phyloP scores from a whole-genome alignment of 2,888 invertebrate genomes.

The Drosophila antonietae region DNA sequence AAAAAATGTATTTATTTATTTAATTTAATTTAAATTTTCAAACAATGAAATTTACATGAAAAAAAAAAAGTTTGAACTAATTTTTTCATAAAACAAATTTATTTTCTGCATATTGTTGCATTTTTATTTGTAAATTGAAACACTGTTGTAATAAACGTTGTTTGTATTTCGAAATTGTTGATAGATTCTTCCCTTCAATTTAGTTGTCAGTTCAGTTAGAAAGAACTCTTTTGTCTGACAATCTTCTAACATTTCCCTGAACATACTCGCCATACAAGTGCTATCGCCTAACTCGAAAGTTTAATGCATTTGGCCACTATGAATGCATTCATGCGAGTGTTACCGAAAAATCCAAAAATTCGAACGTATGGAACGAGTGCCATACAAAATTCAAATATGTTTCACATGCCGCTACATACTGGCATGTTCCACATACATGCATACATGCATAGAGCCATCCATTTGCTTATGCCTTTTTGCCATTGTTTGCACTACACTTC shows the following conservation, averaged over 20 bases:
- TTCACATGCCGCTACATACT: constrained; percentile 40
- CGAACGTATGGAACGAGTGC: constrained; percentile 9
- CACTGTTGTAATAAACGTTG: no score
- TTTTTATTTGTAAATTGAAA: no score
- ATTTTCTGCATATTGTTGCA: no score
- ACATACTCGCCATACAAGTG: constrained; percentile 5
- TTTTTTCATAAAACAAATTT: no score
- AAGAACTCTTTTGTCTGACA: neutral
- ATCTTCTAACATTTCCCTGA: neutral
- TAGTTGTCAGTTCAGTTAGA: neutral
- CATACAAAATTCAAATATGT: constrained; percentile 43
- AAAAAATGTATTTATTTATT: no score
- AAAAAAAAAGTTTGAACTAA: no score
- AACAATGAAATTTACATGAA: no score
- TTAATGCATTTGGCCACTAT: constrained; percentile 7
- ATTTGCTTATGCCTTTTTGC: constrained; percentile 73
- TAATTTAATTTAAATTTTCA: no score
- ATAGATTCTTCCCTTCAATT: neutral
- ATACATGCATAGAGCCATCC: constrained; percentile 21
- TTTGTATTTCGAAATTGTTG: no score
- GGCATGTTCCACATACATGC: constrained; percentile 11
- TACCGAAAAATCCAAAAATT: constrained; percentile 1
- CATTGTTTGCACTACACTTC: constrained; percentile 80
- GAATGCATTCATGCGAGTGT: constrained; percentile 23
- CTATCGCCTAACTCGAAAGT: constrained; percentile 16